Percentiles rank a stretch among this genome's conserved stretches.
Conservation (phyloP, 2,113 vertebrate genomes). For the Vulpes vulpes region DNA sequence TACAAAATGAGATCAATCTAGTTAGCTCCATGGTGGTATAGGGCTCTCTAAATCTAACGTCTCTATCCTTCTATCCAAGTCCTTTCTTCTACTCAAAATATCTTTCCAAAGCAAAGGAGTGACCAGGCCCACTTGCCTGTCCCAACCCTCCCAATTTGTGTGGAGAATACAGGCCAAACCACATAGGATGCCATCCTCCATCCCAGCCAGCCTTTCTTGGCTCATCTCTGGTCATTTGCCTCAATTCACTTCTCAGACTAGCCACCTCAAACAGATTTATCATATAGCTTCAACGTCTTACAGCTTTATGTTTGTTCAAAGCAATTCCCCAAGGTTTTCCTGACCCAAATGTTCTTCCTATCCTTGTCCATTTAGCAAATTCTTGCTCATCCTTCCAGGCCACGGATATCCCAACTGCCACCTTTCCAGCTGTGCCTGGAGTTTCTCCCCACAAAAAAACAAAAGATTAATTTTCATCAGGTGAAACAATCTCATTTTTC, state of each 20-base stretch:
- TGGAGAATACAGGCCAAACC: neutral
- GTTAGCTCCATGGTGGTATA: neutral
- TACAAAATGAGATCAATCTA: constrained; percentile 15
- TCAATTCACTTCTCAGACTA: neutral
- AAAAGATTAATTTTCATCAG: neutral
- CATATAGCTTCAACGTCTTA: neutral
- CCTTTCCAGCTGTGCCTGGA: neutral
- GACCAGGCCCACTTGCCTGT: neutral
- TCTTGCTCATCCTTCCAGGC: neutral
- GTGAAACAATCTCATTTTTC: neutral
- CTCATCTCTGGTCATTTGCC: neutral
- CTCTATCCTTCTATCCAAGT: neutral
- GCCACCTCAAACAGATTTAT: neutral
- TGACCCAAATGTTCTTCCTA: neutral
- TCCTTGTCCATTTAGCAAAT: neutral
- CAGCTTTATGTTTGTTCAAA: neutral
- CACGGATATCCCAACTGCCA: neutral
- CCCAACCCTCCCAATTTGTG: neutral
- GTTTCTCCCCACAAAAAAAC: neutral
- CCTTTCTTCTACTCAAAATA: neutral
- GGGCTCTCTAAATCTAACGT: neutral
- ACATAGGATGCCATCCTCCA: neutral
- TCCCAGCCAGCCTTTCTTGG: neutral
- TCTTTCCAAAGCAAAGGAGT: neutral
- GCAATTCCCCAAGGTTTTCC: neutral